phyloP scores from a whole-genome alignment of 1,140 invertebrate species.

The Solenopsis invicta region DNA sequence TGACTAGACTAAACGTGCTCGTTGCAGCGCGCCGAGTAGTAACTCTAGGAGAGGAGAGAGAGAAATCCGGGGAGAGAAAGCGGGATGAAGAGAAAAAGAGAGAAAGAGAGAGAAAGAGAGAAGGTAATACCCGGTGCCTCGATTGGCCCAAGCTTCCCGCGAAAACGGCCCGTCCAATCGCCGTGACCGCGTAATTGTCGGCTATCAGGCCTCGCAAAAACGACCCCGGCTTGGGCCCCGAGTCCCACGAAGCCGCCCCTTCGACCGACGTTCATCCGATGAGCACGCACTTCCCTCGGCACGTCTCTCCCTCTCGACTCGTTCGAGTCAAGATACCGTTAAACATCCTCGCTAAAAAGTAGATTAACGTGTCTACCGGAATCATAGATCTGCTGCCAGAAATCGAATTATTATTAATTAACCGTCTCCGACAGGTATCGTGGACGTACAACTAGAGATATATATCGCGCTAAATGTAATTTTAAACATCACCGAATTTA shows the following conservation, averaged over 20 bases:
- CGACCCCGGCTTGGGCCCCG: slow-evolving; percentile 37
- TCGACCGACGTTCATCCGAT: slow-evolving; percentile 27
- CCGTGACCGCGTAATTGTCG: slow-evolving; percentile 77
- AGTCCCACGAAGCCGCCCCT: slow-evolving; percentile 51
- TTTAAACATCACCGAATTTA: background rate
- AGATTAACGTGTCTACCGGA: background rate
- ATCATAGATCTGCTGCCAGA: background rate
- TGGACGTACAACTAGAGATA: background rate
- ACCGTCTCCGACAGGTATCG: background rate
- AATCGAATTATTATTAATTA: background rate
- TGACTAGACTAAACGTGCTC: slow-evolving; percentile 82
- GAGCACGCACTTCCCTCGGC: slow-evolving; percentile 10
- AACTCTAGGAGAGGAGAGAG: slow-evolving; percentile 73
- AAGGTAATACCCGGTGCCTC: slow-evolving; percentile 61
- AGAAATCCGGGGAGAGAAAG: slow-evolving; percentile 52
- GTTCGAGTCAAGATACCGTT: slow-evolving; percentile 7
- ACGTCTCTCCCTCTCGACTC: background rate
- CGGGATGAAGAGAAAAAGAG: slow-evolving; percentile 32
- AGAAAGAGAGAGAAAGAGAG: slow-evolving; percentile 27
- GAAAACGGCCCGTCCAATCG: slow-evolving; percentile 80
- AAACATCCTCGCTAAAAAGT: slow-evolving; percentile 22
- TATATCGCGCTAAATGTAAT: background rate
- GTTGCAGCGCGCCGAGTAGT: slow-evolving; percentile 66
- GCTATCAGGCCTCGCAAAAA: slow-evolving; percentile 75
- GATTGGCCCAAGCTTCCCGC: slow-evolving; percentile 82